These are phyloP conservation scores for Mormyrus hasselquistii DNA, from an alignment of 2,797 vertebrate species.

Conservation along the genomic window DNA sequence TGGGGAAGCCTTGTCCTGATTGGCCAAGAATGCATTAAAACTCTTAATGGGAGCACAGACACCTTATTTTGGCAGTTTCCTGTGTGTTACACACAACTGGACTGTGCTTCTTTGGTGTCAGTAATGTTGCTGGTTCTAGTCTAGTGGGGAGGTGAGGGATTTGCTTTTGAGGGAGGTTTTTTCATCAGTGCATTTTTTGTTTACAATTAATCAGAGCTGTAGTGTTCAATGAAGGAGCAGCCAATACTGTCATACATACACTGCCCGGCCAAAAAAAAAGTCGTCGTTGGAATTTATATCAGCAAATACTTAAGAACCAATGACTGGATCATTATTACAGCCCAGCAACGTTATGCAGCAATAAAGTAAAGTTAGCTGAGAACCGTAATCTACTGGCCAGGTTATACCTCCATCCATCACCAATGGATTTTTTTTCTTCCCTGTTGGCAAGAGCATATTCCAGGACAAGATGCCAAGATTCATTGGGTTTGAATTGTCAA, in stretches of 20 bases:
- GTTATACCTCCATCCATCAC: neutral
- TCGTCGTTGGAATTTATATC: neutral
- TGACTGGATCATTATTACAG: neutral
- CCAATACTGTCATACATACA: neutral
- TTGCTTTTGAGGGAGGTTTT: neutral
- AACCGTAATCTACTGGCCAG: neutral
- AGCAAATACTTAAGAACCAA: neutral
- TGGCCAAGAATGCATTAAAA: neutral
- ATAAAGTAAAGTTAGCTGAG: neutral
- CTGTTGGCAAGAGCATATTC: neutral
- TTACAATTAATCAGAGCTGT: neutral
- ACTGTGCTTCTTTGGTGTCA: neutral
- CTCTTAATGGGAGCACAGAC: neutral
- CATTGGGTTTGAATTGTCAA: neutral
- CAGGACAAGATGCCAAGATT: neutral
- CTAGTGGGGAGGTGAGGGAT: neutral
- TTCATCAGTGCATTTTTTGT: neutral
- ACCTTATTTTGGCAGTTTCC: neutral
- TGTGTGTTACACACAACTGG: neutral
- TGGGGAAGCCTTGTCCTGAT: neutral
- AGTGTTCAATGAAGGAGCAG: neutral
- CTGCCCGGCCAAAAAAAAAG: neutral
- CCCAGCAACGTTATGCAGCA: neutral
- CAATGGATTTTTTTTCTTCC: neutral
- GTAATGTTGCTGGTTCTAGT: neutral